Percentiles rank a stretch among this genome's conserved stretches.
Evolutionary conservation across 2,797 vertebrate genomes (phyloP).

Genomic region (Harpagifer antarcticus): DNA sequence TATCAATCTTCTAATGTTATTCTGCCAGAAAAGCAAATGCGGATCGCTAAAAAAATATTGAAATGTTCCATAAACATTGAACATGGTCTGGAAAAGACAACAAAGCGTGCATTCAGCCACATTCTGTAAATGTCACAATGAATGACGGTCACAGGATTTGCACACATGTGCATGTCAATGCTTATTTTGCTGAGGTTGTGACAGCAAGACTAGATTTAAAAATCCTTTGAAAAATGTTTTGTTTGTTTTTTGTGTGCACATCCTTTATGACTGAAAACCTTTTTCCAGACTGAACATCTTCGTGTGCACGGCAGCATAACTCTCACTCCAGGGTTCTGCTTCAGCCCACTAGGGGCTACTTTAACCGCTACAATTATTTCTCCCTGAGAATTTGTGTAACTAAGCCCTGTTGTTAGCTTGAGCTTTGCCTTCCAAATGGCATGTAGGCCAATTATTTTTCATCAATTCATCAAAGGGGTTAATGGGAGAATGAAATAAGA

Average conservation of each 20-base stretch:
- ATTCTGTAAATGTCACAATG: background rate
- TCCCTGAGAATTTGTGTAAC: conserved; percentile 26
- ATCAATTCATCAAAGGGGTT: conserved; percentile 38
- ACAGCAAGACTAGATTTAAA: background rate
- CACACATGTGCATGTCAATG: background rate
- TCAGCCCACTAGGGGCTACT: conserved; percentile 19
- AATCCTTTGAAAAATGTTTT: background rate
- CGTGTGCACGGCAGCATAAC: conserved; percentile 10
- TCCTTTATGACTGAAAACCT: background rate
- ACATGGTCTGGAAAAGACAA: background rate
- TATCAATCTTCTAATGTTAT: background rate
- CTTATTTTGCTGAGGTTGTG: background rate
- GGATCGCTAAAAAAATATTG: background rate
- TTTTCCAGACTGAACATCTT: conserved; percentile 16
- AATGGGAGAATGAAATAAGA: conserved; percentile 49
- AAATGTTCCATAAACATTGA: background rate
- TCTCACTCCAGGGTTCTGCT: conserved; percentile 22
- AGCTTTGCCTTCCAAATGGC: conserved; percentile 32
- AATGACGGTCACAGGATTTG: background rate
- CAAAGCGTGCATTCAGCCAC: background rate
- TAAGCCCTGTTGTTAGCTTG: conserved; percentile 26
- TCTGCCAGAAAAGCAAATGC: background rate
- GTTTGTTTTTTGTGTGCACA: conserved; percentile 16
- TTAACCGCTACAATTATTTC: conserved; percentile 18
- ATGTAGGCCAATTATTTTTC: conserved; percentile 38